Conservation (phyloP, 2,888 invertebrate genomes). For the Sceliomorpha sp. region DNA sequence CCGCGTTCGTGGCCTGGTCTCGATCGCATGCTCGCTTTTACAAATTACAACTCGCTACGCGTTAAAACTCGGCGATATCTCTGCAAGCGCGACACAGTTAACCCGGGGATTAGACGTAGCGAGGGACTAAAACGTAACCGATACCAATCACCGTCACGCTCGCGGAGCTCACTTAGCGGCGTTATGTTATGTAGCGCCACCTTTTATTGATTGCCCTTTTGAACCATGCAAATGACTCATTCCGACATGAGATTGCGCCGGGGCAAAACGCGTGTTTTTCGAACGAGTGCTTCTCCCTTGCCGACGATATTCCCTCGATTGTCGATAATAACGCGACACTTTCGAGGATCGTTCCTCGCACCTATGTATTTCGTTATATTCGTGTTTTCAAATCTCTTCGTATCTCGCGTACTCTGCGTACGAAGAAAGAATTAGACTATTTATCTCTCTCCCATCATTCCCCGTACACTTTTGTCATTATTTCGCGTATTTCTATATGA, state of each 20-base stretch:
- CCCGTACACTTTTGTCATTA: too few species aligned
- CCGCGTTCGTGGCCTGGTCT: constrained; percentile 29
- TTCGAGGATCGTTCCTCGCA: too few species aligned
- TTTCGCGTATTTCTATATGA: too few species aligned
- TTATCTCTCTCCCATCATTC: too few species aligned
- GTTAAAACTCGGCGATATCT: constrained; percentile 58
- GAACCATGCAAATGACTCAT: constrained; percentile 50
- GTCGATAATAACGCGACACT: too few species aligned
- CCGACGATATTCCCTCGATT: too few species aligned
- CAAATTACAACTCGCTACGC: constrained; percentile 53
- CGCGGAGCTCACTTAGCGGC: constrained; percentile 41
- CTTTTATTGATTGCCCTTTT: constrained; percentile 46
- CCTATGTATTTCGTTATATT: too few species aligned
- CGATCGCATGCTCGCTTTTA: constrained; percentile 43
- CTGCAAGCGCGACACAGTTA: constrained; percentile 65
- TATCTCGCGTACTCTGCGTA: too few species aligned
- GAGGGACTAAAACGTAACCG: constrained; percentile 58
- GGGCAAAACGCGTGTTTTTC: too few species aligned
- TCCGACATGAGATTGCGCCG: constrained; percentile 48
- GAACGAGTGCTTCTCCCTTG: too few species aligned
- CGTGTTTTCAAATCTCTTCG: too few species aligned
- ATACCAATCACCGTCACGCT: constrained; percentile 66
- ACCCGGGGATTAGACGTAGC: constrained; percentile 64
- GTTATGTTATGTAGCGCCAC: constrained; percentile 35
- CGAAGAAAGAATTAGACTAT: too few species aligned